Base-by-base conservation (phyloP, 1,140 invertebrate genomes). In the Lysiphlebus fabarum region DNA sequence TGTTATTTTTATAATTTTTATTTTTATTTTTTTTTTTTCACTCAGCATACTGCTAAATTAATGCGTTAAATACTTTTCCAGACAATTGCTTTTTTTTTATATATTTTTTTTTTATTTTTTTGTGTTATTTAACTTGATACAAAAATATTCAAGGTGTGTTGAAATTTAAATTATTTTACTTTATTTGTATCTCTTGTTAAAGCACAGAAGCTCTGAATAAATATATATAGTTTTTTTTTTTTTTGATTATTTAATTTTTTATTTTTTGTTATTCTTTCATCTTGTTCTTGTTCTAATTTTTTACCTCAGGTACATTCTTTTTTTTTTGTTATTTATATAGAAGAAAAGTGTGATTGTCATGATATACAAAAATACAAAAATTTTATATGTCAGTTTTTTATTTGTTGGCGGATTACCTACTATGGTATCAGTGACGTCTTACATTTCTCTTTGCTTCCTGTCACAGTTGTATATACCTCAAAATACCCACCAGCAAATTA, bases 351-450 rank as follows among this genome's bases (percentile, higher is more conserved):
- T 26, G 17, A 26, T 26, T 26, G 17, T 26, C 17, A 26, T n/a
- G n/a, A n/a, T n/a, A n/a, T n/a, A n/a, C n/a, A n/a, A n/a, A 26
- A 4, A 2, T 26, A 0, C 17, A 41, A 44, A 40, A 50, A 33
- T 34, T 33, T 41, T n/a, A 12, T 37, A 34, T 34, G 34, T 11
- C 34, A 48, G 34, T 56, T 36, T 47, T 38, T 56, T 14, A 26
- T 44, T 40, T 14, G 17, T 37, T 26, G 17, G 17, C 50, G 40
- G 57, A 59, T 59, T 59, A 53, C 48, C 56, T 49, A 51, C 47
- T 58, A 58, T 26, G 47, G 56, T 50, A 58, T 51, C 56, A 33
- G 34, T n/a, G 40, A 58, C 57, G 50, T 59, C 57, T 59, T 53
- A 53, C 49, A 53, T 59, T 59, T 59, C 41, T 59, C 36, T 37